Evolutionary conservation across 1,140 invertebrate species (phyloP), one percentile per base, ranked within the genome.

Genomic region (Agrypnia vestita): DNA sequence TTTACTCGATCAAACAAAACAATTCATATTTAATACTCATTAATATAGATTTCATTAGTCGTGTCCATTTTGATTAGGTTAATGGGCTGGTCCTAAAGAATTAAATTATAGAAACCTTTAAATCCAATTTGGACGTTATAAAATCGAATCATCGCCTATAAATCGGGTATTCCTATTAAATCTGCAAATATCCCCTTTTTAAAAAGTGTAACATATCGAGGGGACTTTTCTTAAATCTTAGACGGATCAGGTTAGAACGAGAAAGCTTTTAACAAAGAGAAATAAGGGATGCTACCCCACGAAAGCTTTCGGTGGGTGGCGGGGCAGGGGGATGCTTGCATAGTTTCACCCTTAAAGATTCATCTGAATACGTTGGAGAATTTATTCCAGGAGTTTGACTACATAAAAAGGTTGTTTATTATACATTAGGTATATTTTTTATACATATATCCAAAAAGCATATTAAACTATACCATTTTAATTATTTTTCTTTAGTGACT

Each of bases 251-350:
- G 69, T 67, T 46, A 76, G 75, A 73, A 80, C 55, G 56, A 77
- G 79, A 73, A 79, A 80, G 81, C 73, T 82, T 82, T 80, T 82
- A 79, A 82, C 81, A 82, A 82, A 80, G 81, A 77, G 69, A 76
- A 79, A 82, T 79, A 81, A 81, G 76, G 80, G 80, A 81, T 61
- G 69, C 61, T 49, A 62, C 76, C 80, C 77, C 64, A 73, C 80
- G 10, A 10, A 51, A 73, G 43, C 55, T 61, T 53, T 47, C 25
- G 17, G 53, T 25, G 64, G 47, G 62, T 35, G 74, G 56, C n/a
- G n/a, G 11, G 19, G 49, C 25, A 49, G 53, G 61, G 80, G 81
- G 71, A 72, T 44, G 19, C 47, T 56, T 80, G 78, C 81, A 82
- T 82, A 82, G 81, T 82, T 82, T 82, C 64, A 67, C 80, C 77